Conservation (phyloP, 2,797 vertebrate species). For the Loriculus beryllinus region DNA sequence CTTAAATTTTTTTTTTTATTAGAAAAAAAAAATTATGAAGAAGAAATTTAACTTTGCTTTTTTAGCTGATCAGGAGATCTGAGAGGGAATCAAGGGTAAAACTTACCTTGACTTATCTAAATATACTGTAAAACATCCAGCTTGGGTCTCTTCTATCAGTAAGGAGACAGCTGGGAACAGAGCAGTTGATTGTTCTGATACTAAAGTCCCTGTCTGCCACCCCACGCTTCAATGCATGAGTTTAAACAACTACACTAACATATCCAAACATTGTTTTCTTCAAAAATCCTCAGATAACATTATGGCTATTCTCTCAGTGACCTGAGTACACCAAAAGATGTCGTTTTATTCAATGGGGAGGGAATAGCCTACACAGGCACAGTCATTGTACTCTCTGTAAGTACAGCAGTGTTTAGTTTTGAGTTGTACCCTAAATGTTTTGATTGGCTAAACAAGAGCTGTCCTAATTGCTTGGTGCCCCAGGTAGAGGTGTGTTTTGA, state of each 20-base stretch:
- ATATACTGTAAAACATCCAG: background rate
- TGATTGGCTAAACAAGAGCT: background rate
- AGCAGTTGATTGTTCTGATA: background rate
- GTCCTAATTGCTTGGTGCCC: background rate
- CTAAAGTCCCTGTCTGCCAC: background rate
- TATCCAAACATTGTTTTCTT: background rate
- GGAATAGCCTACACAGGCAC: background rate
- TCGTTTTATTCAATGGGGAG: background rate
- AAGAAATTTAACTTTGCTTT: background rate
- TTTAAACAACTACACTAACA: background rate
- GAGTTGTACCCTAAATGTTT: background rate
- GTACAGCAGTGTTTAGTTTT: background rate
- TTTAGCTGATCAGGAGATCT: background rate
- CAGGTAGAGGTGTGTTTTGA: background rate
- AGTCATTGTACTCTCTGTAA: background rate
- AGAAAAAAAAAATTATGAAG: background rate
- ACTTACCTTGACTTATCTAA: background rate
- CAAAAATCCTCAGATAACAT: background rate
- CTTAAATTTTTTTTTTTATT: background rate
- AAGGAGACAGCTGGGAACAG: background rate
- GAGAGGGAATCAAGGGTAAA: background rate
- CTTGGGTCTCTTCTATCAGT: background rate
- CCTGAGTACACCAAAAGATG: background rate
- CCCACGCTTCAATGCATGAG: fast-evolving
- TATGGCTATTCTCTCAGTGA: background rate